A percentile compares a stretch with the other conserved stretches of the same genome.
These are phyloP conservation scores for Cosmia pyralina DNA, from an alignment of 2,888 invertebrate genomes.

Conservation along the genomic window DNA sequence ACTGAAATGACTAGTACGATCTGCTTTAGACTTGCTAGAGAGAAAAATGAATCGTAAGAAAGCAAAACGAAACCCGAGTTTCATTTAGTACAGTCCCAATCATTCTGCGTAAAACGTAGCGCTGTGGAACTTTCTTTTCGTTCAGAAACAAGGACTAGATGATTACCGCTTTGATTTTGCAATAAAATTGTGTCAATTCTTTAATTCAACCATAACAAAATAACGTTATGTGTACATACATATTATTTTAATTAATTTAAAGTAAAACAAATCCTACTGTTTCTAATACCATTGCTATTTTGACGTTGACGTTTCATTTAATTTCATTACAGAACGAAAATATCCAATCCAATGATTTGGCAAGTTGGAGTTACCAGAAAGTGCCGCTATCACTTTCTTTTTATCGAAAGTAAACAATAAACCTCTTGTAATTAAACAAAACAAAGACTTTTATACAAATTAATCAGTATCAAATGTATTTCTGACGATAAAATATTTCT, in stretches of 20 bases:
- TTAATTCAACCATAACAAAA: neutral
- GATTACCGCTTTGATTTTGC: neutral
- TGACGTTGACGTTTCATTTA: constrained; percentile 42
- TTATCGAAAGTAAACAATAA: constrained; percentile 60
- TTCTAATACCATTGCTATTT: neutral
- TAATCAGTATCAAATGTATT: constrained; percentile 38
- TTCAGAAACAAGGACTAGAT: constrained; percentile 16
- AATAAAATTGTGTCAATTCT: too few species aligned
- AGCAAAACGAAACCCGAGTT: too few species aligned
- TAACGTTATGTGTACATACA: too few species aligned
- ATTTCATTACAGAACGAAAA: constrained; percentile 61
- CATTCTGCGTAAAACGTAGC: constrained; percentile 19
- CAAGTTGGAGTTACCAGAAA: constrained; percentile 71
- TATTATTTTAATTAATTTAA: neutral
- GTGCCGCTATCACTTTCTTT: constrained; percentile 60
- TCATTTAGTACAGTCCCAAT: too few species aligned
- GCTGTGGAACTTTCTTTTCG: neutral
- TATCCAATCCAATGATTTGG: constrained; percentile 78
- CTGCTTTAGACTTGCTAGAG: too few species aligned
- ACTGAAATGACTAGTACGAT: neutral
- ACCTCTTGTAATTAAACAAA: constrained; percentile 24
- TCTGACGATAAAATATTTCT: constrained; percentile 20
- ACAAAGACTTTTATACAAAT: constrained; percentile 8
- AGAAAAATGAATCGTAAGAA: too few species aligned
- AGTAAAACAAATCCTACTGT: neutral